Evolutionary conservation across 2,113 vertebrate species (phyloP).

Genomic region (Xerus inauris): DNA sequence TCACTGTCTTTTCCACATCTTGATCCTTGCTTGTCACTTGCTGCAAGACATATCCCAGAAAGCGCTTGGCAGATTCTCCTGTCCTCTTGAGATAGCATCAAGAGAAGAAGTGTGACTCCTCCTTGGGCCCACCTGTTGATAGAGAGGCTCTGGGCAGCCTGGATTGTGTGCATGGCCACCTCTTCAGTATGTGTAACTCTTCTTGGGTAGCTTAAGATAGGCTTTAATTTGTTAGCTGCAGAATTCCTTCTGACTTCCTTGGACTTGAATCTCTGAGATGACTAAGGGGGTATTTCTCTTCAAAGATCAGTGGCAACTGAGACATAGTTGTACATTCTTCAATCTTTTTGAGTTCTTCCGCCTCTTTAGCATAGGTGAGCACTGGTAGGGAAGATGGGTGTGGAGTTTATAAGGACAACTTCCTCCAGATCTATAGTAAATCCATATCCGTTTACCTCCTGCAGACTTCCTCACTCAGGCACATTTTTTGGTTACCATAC

Average conservation of each 20-base stretch:
- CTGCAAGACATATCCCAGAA: neutral
- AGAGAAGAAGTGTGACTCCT: conserved; percentile 9
- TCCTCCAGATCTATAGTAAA: neutral
- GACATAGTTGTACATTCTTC: neutral
- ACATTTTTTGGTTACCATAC: neutral
- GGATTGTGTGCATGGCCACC: neutral
- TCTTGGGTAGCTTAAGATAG: neutral
- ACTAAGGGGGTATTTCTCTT: neutral
- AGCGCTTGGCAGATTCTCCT: neutral
- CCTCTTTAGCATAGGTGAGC: neutral
- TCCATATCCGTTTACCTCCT: neutral
- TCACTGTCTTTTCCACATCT: neutral
- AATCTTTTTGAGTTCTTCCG: neutral
- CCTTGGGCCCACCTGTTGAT: neutral
- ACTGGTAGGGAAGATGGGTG: neutral
- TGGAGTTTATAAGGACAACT: neutral
- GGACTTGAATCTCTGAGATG: neutral
- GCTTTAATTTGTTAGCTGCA: neutral
- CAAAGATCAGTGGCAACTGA: neutral
- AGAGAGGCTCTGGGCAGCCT: neutral
- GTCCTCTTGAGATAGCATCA: neutral
- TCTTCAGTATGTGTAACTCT: conserved; percentile 1
- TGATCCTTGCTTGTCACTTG: conserved; percentile 30
- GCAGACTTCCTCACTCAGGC: neutral
- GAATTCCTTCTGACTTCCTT: conserved; percentile 36